Evolutionary conservation across 2,797 vertebrate genomes (phyloP).

Genomic region (Acestrorhynchus altus): DNA sequence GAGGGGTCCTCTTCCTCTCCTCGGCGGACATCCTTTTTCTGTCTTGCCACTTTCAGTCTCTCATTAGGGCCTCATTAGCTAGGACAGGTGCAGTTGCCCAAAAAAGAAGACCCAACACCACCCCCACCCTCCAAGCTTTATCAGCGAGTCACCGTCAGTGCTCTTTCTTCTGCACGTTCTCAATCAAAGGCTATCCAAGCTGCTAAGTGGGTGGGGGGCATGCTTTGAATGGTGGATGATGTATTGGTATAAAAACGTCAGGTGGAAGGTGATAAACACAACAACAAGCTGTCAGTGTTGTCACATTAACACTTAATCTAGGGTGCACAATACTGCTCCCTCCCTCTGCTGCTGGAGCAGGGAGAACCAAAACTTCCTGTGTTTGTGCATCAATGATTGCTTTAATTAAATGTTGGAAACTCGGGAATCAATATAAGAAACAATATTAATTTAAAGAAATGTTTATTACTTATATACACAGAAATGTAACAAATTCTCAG

Average conservation of each 20-base stretch:
- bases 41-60: conserved; percentile 65
- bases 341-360: not conserved
- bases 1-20: conserved; percentile 38
- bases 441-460: conserved; percentile 58
- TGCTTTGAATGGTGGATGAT: conserved; percentile 64
- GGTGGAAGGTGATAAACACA: conserved; percentile 63
- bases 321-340: conserved; percentile 43
- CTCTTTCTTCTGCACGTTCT: conserved; percentile 74
- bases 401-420: not conserved
- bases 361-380: conserved; percentile 24
- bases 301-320: conserved; percentile 61
- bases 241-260: conserved; percentile 65
- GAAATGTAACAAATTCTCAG: conserved; percentile 28
- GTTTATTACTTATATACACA: conserved; percentile 44
- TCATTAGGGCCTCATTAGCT: conserved; percentile 80
- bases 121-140: conserved; percentile 68
- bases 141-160: conserved; percentile 64
- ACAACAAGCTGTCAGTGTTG: conserved; percentile 59
- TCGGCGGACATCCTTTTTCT: conserved; percentile 59
- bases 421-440: not conserved
- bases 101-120: conserved; percentile 54
- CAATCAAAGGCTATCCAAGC: conserved; percentile 72
- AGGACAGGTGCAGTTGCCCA: conserved; percentile 80
- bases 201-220: conserved; percentile 68
- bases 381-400: not conserved